Conservation (phyloP, 2,888 invertebrate genomes). For the Tanypteryx hageni region DNA sequence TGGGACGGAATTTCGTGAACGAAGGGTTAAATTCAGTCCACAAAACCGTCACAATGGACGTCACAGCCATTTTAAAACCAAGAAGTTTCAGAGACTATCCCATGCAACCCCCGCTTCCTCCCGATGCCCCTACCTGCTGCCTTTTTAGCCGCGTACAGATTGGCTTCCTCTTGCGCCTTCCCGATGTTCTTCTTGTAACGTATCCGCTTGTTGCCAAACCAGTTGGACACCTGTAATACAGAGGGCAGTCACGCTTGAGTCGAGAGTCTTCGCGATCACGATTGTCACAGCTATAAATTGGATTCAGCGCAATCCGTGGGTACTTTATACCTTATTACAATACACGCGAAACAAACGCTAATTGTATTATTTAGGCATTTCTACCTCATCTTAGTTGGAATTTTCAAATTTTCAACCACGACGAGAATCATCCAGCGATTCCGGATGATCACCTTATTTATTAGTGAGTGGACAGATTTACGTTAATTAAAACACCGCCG, state of each 20-base stretch:
- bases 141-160: constrained; percentile 98
- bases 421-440: no score
- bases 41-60: background rate
- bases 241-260: constrained; percentile 31
- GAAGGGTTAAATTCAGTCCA: background rate
- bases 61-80: background rate
- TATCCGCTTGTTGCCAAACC: constrained; percentile 99
- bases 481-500: no score
- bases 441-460: no score
- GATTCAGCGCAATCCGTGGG: background rate
- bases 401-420: no score
- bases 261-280: background rate
- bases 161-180: constrained; percentile 99
- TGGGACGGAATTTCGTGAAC: background rate
- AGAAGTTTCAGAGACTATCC: background rate
- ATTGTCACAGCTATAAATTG: background rate
- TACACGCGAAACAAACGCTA: background rate
- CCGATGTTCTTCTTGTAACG: constrained; percentile 99
- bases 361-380: no score
- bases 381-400: no score
- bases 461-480: no score
- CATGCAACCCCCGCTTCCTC: constrained; percentile 41
- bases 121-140: constrained; percentile 84
- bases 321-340: background rate
- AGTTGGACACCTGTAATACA: constrained; percentile 92